These are phyloP conservation scores for Diorhabda sublineata DNA, from an alignment of 1,140 invertebrate genomes.

Conservation along the genomic window DNA sequence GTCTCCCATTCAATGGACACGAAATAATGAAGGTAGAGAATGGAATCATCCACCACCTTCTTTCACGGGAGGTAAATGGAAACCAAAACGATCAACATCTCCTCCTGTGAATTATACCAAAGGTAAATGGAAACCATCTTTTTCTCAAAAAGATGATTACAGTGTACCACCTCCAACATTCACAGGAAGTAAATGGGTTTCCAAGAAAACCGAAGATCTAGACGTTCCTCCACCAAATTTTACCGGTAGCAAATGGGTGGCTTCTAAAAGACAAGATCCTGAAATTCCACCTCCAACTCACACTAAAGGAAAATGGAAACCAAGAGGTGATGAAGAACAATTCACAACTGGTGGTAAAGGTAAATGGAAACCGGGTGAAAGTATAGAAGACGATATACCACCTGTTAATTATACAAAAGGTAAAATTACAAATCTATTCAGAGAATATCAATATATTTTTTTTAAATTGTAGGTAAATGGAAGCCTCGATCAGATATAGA, in stretches of 20 bases:
- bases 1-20: conserved; percentile 43
- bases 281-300: conserved; percentile 16
- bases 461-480: conserved; percentile 41
- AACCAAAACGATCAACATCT: conserved; percentile 36
- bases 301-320: conserved; percentile 26
- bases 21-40: conserved; percentile 29
- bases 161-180: conserved; percentile 48
- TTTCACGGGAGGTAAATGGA: conserved; percentile 40
- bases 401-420: conserved; percentile 35
- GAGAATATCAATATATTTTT: conserved; percentile 21
- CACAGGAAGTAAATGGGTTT: conserved; percentile 54
- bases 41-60: conserved; percentile 40
- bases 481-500: conserved; percentile 35
- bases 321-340: conserved; percentile 29
- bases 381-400: conserved; percentile 33
- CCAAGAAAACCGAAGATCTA: conserved; percentile 24
- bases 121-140: conserved; percentile 60
- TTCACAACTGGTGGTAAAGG: conserved; percentile 33
- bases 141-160: conserved; percentile 8
- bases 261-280: conserved; percentile 29
- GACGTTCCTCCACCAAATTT: conserved; percentile 34
- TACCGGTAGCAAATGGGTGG: conserved; percentile 50
- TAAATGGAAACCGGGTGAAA: conserved; percentile 56
- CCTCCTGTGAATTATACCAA: conserved; percentile 62
- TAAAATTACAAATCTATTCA: conserved; percentile 24